A percentile compares a stretch with the other conserved stretches of the same genome.
Conservation (phyloP, 1,140 invertebrate species). For the Drosophila willistoni region DNA sequence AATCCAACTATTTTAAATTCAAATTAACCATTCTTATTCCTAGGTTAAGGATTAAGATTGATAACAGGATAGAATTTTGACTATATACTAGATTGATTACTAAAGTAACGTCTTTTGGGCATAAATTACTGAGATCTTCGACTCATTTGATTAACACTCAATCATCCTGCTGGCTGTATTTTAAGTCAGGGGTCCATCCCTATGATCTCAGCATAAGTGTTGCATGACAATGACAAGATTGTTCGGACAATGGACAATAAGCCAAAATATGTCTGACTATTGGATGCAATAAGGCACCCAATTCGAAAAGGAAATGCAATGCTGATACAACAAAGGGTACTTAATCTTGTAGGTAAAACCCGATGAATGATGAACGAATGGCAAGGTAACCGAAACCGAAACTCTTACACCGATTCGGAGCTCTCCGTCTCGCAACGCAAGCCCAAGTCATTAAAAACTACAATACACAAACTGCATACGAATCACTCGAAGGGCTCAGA, state of each 20-base stretch:
- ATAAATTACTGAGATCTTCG: neutral
- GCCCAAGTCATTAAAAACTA: constrained; percentile 80
- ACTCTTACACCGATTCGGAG: constrained; percentile 25
- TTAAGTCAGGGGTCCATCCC: constrained; percentile 34
- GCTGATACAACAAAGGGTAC: constrained; percentile 64
- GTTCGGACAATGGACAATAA: constrained; percentile 64
- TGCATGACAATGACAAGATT: constrained; percentile 38
- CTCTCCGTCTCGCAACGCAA: constrained; percentile 65
- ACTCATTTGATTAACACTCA: constrained; percentile 11
- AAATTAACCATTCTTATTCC: no score
- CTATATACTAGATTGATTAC: no score
- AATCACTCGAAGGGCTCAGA: constrained; percentile 67
- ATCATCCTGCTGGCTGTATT: neutral
- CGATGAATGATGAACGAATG: constrained; percentile 78
- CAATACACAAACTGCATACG: constrained; percentile 81
- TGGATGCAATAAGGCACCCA: constrained; percentile 49
- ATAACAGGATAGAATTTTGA: no score
- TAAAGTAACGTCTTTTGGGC: no score
- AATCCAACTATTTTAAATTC: no score
- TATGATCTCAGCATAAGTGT: constrained; percentile 44
- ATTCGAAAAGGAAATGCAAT: constrained; percentile 64
- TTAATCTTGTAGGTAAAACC: constrained; percentile 79
- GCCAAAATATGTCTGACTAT: constrained; percentile 38
- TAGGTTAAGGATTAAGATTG: no score
- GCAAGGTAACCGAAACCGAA: constrained; percentile 58